phyloP scores from a whole-genome alignment of 2,797 vertebrate species.

The Pampus argenteus region DNA sequence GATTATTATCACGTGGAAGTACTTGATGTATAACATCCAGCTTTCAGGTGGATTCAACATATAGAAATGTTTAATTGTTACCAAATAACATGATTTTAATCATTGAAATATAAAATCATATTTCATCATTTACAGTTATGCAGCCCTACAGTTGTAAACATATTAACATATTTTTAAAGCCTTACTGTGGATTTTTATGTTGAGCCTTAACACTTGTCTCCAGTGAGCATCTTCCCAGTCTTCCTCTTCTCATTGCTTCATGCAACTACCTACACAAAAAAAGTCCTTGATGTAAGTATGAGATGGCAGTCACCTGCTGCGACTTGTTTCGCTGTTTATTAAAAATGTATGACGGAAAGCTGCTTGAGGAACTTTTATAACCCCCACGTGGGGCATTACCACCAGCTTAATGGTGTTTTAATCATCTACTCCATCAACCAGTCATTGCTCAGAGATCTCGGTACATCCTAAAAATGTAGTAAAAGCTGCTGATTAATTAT shows the following conservation, averaged over 20 bases:
- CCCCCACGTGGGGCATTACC: constrained; percentile 10
- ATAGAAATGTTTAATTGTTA: neutral
- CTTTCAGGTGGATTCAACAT: neutral
- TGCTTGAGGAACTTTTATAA: constrained; percentile 9
- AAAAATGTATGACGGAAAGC: constrained; percentile 9
- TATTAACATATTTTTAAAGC: neutral
- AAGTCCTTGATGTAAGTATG: constrained; percentile 96
- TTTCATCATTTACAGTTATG: neutral
- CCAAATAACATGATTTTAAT: neutral
- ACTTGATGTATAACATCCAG: neutral
- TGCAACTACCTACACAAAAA: constrained; percentile 97
- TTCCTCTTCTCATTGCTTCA: constrained; percentile 98
- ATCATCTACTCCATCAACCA: constrained; percentile 28
- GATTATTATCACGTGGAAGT: constrained; percentile 14
- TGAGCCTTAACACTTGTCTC: constrained; percentile 84
- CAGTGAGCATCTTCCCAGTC: constrained; percentile 99
- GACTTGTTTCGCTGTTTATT: constrained; percentile 16
- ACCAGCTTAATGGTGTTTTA: constrained; percentile 42
- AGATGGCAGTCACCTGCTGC: neutral
- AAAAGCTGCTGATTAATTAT: constrained; percentile 1
- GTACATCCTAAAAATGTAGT: constrained; percentile 13
- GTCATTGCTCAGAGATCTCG: neutral
- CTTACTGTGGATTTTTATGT: neutral
- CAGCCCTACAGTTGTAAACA: neutral
- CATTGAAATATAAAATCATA: neutral